Percentiles rank a stretch among this genome's conserved stretches.
These are phyloP conservation scores for Hippocampus kuda DNA, from an alignment of 2,797 vertebrate species.

Conservation along the genomic window DNA sequence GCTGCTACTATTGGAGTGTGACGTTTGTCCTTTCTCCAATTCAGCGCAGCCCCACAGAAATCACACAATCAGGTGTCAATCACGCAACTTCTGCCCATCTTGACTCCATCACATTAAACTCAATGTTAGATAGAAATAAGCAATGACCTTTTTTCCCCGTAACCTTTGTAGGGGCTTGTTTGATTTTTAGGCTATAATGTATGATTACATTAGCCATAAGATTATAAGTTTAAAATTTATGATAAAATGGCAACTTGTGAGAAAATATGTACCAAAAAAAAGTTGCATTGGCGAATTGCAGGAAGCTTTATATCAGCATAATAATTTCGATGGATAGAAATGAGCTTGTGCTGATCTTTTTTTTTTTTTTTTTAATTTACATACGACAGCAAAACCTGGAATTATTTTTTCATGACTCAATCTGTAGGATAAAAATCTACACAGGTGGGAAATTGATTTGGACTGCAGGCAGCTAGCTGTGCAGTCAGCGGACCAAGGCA, in stretches of 20 bases:
- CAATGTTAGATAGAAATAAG: slow-evolving; percentile 22
- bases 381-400: slow-evolving; percentile 13
- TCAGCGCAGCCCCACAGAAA: slow-evolving; percentile 55
- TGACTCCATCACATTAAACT: slow-evolving; percentile 29
- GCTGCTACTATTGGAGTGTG: slow-evolving; percentile 59
- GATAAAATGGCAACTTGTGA: background rate
- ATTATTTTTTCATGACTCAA: slow-evolving; percentile 62
- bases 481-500: slow-evolving; percentile 29
- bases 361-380: background rate
- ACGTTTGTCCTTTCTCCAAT: slow-evolving; percentile 61
- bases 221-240: background rate
- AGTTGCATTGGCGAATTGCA: background rate
- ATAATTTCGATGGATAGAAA: background rate
- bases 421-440: slow-evolving; percentile 55
- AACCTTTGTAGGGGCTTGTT: background rate
- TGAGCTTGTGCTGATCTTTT: background rate
- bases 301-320: background rate
- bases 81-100: slow-evolving; percentile 42
- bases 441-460: slow-evolving; percentile 57
- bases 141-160: background rate
- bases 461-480: slow-evolving; percentile 41
- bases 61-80: slow-evolving; percentile 54
- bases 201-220: no score
- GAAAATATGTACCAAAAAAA: background rate
- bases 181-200: background rate